A percentile compares a stretch with the other conserved stretches of the same genome.
These are phyloP conservation scores for Philopotamus ludificatus DNA, from an alignment of 1,140 invertebrate genomes.

Conservation along the genomic window DNA sequence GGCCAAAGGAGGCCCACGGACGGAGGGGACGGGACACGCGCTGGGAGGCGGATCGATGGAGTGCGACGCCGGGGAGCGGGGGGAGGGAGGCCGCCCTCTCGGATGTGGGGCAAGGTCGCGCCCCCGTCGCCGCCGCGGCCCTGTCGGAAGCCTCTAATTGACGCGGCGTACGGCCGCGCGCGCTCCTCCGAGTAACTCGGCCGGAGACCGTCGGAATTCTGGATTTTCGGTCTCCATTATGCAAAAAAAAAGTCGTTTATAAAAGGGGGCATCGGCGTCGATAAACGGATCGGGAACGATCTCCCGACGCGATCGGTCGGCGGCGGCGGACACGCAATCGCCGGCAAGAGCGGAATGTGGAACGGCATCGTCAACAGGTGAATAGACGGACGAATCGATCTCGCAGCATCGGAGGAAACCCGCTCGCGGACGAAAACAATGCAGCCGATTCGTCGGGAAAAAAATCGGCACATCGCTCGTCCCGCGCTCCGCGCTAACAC, in stretches of 20 bases:
- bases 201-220: not conserved
- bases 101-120: conserved; percentile 35
- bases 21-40: not conserved
- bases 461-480: conserved; percentile 14
- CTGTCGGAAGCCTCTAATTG: conserved; percentile 16
- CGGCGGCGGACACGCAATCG: not conserved
- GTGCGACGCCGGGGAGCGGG: not conserved
- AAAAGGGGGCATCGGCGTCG: not conserved
- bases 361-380: not conserved
- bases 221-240: not conserved
- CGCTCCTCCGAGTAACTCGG: not conserved
- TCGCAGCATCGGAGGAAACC: conserved; percentile 6
- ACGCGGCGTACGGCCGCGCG: not conserved
- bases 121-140: not conserved
- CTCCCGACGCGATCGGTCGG: not conserved
- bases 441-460: not conserved
- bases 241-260: not conserved
- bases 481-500: not conserved
- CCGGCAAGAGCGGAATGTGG: not conserved
- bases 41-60: not conserved
- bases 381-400: not conserved
- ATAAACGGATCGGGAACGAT: not conserved
- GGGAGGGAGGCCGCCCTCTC: not conserved
- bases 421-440: not conserved
- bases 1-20: not conserved